Base-by-base conservation (phyloP, 2,113 vertebrate genomes). In the Condylura cristata region DNA sequence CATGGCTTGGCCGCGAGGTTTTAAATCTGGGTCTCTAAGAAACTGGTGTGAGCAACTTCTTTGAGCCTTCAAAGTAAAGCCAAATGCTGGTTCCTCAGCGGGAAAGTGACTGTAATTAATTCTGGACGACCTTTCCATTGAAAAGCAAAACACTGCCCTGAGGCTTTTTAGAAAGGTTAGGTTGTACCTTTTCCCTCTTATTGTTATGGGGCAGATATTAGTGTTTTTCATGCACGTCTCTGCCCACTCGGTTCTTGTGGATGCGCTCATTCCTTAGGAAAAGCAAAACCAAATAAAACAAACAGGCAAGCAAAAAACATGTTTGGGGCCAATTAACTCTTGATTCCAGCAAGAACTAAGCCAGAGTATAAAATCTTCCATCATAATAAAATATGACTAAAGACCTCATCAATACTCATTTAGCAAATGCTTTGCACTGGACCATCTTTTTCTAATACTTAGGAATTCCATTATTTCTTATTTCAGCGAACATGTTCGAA, bases 61-160 rank as follows among this genome's bases (percentile, higher is more conserved):
- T 96, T 63, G 94, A 97, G 96, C 74, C 93, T 97, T 98, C 93
- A 97, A 97, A 97, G 92, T 82, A 86, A 97, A 97, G 85, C 74
- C 91, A 93, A 93, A 97, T 96, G 88, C 93, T 97, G 91, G 18
- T 72, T 96, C 96, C 96, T 96, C 96, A 93, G 84, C 14, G 58
- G 97, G 95, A 97, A 97, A 97, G 97, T 91, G 22, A 94, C 95
- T 98, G 98, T 96, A 98, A 97, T 98, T 98, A 98, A 98, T 98
- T 96, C 94, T 90, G 93, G 88, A 93, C 71, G 95, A 98, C 97
- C 97, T 98, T 98, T 98, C 85, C 93, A 93, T 89, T 97, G 97
- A 97, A 97, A 98, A 98, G 84, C 81, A 97, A 98, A 98, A 95
- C 93, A 95, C 22, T 95, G 95, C 91, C 95, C 61, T 7, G 30